These are phyloP conservation scores for Acleris cristana DNA, from an alignment of 2,888 invertebrate species.

Conservation along the genomic window DNA sequence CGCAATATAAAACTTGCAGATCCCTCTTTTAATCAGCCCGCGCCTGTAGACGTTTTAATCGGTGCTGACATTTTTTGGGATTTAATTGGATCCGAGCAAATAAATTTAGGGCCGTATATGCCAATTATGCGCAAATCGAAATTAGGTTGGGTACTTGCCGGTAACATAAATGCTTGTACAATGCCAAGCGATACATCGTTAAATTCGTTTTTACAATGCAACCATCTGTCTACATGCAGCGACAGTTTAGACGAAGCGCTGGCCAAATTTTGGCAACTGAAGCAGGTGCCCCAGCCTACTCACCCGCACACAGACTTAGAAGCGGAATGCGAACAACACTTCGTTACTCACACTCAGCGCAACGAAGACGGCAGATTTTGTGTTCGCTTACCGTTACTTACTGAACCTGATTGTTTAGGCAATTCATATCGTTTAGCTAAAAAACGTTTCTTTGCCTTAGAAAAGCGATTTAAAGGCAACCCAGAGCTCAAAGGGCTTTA, in stretches of 20 bases:
- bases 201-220: neutral
- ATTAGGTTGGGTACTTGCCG: conserved; percentile 20
- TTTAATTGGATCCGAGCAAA: conserved; percentile 9
- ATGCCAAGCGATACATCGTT: neutral
- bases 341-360: conserved; percentile 7
- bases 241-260: neutral
- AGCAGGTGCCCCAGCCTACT: conserved; percentile 5
- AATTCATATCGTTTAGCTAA: conserved; percentile 6
- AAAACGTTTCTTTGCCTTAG: conserved; percentile 5
- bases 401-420: conserved; percentile 9
- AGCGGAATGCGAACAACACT: conserved; percentile 10
- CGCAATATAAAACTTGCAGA: conserved; percentile 6
- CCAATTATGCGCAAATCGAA: conserved; percentile 10
- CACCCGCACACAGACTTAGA: conserved; percentile 3
- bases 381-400: conserved; percentile 2
- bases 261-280: conserved; percentile 2
- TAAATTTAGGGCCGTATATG: neutral
- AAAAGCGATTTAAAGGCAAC: conserved; percentile 4
- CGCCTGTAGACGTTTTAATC: conserved; percentile 13
- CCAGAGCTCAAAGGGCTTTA: neutral
- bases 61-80: conserved; percentile 21
- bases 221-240: neutral
- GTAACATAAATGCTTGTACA: neutral
- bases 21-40: conserved; percentile 19
- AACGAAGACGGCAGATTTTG: conserved; percentile 1